phyloP scores from a whole-genome alignment of 2,797 vertebrate genomes.

The Octomys mimax region DNA sequence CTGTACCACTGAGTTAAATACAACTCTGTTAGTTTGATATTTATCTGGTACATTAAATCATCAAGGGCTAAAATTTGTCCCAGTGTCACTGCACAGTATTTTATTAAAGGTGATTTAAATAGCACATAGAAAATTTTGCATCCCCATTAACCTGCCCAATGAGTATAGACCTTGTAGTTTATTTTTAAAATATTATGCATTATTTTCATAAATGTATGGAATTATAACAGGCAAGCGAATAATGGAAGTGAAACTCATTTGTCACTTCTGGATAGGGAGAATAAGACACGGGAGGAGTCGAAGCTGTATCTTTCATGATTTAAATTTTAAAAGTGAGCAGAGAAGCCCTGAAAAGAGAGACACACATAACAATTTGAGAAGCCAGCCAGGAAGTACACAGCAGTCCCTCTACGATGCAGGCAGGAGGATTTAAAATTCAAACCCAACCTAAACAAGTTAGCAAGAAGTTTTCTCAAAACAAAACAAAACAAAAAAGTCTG shows the following conservation, averaged over 20 bases:
- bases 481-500: neutral
- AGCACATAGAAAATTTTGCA: neutral
- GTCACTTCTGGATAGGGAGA: neutral
- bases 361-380: neutral
- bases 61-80: neutral
- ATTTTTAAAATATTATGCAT: neutral
- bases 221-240: neutral
- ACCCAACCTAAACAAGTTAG: neutral
- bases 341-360: slow-evolving; percentile 23
- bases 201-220: neutral
- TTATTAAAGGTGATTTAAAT: neutral
- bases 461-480: neutral
- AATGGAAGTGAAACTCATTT: neutral
- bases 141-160: neutral
- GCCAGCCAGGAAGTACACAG: neutral
- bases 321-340: slow-evolving; percentile 44
- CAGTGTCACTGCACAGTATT: neutral
- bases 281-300: neutral
- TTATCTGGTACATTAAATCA: neutral
- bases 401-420: neutral
- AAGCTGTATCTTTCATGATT: neutral
- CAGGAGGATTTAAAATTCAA: neutral
- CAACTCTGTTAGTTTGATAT: neutral
- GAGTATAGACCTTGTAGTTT: neutral
- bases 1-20: neutral